Conservation (phyloP, 2,888 invertebrate species). For the Taenaris catops region DNA sequence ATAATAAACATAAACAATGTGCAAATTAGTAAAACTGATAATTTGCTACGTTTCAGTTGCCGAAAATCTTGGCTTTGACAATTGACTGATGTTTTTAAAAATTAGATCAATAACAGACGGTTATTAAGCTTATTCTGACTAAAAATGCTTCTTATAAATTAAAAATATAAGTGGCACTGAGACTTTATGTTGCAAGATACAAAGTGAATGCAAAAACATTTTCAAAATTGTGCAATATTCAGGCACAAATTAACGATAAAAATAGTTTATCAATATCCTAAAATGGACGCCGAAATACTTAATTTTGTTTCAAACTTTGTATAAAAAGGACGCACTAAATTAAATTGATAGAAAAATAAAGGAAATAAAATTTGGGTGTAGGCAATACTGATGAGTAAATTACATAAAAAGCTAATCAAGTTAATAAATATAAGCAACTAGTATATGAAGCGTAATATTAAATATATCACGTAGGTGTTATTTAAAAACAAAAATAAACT, state of each 20-base stretch:
- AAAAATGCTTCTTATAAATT: constrained; percentile 57
- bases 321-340: constrained; percentile 7
- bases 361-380: constrained; percentile 13
- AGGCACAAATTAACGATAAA: constrained; percentile 43
- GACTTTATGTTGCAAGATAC: constrained; percentile 20
- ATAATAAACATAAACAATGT: constrained; percentile 74
- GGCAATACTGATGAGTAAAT: constrained; percentile 25
- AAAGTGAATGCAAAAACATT: constrained; percentile 33
- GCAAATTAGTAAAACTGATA: constrained; percentile 47
- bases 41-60: constrained; percentile 32
- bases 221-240: constrained; percentile 53
- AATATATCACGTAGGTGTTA: constrained; percentile 43
- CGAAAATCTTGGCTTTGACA: constrained; percentile 27
- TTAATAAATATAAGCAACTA: constrained; percentile 37
- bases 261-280: constrained; percentile 10
- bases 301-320: no score
- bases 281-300: constrained; percentile 18
- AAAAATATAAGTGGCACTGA: constrained; percentile 56
- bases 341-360: no score
- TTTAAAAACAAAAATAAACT: constrained; percentile 69
- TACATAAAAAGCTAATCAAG: constrained; percentile 28
- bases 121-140: constrained; percentile 53
- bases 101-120: constrained; percentile 43
- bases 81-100: no score
- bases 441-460: constrained; percentile 33